These are phyloP conservation scores for Vanessa tameamea DNA, from an alignment of 1,140 invertebrate genomes.

Conservation along the genomic window DNA sequence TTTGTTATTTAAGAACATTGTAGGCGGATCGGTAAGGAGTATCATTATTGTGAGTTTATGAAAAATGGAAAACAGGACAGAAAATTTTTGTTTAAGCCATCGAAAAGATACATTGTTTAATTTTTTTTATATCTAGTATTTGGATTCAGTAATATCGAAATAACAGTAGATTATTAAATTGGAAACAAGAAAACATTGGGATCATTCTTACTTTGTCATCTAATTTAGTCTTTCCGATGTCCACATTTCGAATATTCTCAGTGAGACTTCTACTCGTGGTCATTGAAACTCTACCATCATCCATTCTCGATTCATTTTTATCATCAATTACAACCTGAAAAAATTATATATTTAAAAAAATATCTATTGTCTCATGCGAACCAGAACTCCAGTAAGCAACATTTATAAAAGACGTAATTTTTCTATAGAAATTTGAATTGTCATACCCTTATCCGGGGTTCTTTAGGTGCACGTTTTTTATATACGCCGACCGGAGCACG, in stretches of 20 bases:
- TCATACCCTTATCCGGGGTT: slow-evolving; percentile 38
- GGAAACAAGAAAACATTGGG: neutral
- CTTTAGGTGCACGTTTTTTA: neutral
- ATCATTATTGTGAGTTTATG: too few relatives aligned
- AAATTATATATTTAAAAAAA: neutral
- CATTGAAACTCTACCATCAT: slow-evolving; percentile 20
- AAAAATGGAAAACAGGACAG: too few relatives aligned
- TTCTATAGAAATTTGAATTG: neutral
- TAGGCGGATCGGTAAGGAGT: too few relatives aligned
- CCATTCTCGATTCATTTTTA: slow-evolving; percentile 25
- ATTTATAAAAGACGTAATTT: neutral
- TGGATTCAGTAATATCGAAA: too few relatives aligned
- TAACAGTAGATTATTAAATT: neutral
- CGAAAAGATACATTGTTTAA: too few relatives aligned
- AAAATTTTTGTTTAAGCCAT: too few relatives aligned
- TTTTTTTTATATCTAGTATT: too few relatives aligned
- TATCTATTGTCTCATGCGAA: too few relatives aligned
- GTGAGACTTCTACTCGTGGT: slow-evolving; percentile 45
- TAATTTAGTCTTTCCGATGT: slow-evolving; percentile 47
- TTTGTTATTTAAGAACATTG: too few relatives aligned
- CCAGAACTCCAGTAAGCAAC: neutral
- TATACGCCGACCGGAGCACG: slow-evolving; percentile 39
- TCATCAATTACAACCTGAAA: slow-evolving; percentile 43
- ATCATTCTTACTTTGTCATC: slow-evolving; percentile 38
- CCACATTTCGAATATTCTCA: slow-evolving; percentile 41